phyloP scores from a whole-genome alignment of 2,888 invertebrate species.

The Oligia latruncula region DNA sequence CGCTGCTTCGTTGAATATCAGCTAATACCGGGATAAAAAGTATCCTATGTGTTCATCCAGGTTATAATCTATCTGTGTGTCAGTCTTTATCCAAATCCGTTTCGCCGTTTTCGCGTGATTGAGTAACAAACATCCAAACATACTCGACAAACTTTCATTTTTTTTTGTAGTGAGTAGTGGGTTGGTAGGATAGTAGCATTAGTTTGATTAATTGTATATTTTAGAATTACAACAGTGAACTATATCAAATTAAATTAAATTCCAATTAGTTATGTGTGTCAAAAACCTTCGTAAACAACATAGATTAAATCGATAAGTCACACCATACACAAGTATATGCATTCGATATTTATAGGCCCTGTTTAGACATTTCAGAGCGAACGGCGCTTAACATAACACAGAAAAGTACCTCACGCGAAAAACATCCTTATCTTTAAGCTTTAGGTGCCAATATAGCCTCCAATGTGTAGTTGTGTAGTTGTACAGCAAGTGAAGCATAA shows the following conservation, averaged over 20 bases:
- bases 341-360: constrained; percentile 85
- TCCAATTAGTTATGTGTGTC: neutral
- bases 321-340: constrained; percentile 70
- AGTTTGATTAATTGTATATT: neutral
- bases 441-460: constrained; percentile 54
- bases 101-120: neutral
- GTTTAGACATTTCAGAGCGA: constrained; percentile 83
- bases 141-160: neutral
- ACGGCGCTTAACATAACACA: constrained; percentile 66
- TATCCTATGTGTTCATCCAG: neutral
- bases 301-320: constrained; percentile 70
- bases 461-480: constrained; percentile 56
- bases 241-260: neutral
- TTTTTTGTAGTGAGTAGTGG: neutral
- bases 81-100: neutral
- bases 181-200: neutral
- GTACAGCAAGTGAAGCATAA: constrained; percentile 81
- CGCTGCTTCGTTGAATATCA: neutral
- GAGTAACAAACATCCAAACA: neutral
- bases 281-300: constrained; percentile 31
- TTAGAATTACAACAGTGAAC: neutral
- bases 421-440: constrained; percentile 55
- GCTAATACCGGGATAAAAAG: neutral
- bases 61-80: neutral
- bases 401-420: constrained; percentile 57